phyloP scores from a whole-genome alignment of 1,140 invertebrate species.

The Panagrolaimus sp. region DNA sequence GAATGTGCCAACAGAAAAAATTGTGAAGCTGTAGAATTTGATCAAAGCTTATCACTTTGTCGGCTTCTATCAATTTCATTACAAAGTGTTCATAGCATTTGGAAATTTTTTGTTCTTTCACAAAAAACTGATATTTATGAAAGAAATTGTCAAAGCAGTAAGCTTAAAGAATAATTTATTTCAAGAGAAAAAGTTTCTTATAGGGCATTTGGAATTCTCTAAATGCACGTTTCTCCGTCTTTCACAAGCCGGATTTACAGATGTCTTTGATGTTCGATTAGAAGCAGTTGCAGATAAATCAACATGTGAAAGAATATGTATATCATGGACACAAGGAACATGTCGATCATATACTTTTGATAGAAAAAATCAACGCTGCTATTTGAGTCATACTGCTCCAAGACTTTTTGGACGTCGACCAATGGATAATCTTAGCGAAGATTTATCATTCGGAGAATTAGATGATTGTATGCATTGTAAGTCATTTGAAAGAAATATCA shows the following conservation, averaged over 20 bases:
- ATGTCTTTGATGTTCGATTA: not conserved
- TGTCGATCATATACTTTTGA: constrained; percentile 9
- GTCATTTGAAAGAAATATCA: not conserved
- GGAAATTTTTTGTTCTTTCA: constrained; percentile 1
- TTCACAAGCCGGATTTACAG: constrained; percentile 3
- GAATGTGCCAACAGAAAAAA: not conserved
- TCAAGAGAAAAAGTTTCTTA: not conserved
- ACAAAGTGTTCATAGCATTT: not conserved
- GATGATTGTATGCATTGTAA: constrained; percentile 13
- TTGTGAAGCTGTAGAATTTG: constrained; percentile 3
- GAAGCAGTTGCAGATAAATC: not conserved
- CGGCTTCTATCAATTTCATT: not conserved
- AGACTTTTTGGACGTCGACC: not conserved
- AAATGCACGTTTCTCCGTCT: constrained; percentile 8
- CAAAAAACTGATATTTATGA: not conserved
- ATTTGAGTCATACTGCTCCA: constrained; percentile 8
- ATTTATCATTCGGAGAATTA: constrained; percentile 8
- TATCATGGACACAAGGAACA: constrained; percentile 1
- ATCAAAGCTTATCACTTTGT: not conserved
- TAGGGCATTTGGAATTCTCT: constrained; percentile 2
- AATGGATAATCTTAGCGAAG: not conserved
- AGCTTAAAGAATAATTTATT: not conserved
- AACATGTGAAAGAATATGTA: constrained; percentile 10
- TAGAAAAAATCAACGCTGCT: not conserved
- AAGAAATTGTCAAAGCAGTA: not conserved